Conservation (phyloP, 1,140 invertebrate species). For the Hycleus cichorii region DNA sequence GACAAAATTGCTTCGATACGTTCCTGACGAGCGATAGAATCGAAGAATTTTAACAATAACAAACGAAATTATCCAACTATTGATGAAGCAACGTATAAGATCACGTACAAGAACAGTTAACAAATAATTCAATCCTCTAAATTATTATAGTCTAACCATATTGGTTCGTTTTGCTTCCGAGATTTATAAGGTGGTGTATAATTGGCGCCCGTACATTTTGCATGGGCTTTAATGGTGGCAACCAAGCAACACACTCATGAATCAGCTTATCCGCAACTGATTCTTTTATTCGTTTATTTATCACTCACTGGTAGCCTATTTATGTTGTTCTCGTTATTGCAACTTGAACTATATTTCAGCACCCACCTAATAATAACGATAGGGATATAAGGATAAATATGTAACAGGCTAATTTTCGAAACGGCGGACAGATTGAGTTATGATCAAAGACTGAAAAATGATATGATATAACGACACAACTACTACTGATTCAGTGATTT, state of each 20-base stretch:
- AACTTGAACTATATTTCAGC: conserved; percentile 13
- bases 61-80: too few species aligned
- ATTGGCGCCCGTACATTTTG: conserved; percentile 28
- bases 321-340: conserved; percentile 21
- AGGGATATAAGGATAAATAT: too few species aligned
- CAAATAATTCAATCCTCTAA: too few species aligned
- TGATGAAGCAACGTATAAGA: too few species aligned
- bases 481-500: too few species aligned
- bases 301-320: conserved; percentile 6
- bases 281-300: conserved; percentile 12
- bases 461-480: not conserved
- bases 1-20: too few species aligned
- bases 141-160: too few species aligned
- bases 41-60: too few species aligned
- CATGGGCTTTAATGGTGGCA: conserved; percentile 21
- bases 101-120: too few species aligned
- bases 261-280: conserved; percentile 11
- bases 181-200: conserved; percentile 27
- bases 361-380: conserved; percentile 9
- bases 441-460: conserved; percentile 6
- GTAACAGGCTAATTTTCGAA: conserved; percentile 16
- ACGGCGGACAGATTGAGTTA: conserved; percentile 14
- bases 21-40: too few species aligned
- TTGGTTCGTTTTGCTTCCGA: conserved; percentile 2
- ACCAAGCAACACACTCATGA: conserved; percentile 11